Base-by-base conservation (phyloP, 1,140 invertebrate genomes). In the Vollenhovia emeryi region DNA sequence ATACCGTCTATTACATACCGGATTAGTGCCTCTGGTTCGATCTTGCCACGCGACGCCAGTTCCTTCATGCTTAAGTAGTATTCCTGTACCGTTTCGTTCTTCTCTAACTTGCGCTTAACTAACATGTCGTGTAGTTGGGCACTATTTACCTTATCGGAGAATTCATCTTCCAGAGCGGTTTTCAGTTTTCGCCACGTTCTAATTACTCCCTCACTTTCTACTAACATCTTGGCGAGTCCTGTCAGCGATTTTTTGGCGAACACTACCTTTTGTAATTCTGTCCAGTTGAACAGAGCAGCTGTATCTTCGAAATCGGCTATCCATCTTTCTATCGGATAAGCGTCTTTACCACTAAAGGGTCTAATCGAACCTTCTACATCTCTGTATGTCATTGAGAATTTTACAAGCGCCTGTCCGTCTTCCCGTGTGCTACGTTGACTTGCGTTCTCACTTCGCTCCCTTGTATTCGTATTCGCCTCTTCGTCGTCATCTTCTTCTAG, bases 1-100 rank as follows among this genome's bases (percentile, higher is more conserved):
- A 91, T 87, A 0, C 89, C 89, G 9, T 92, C 85, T 13, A 90
- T 91, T 0, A 91, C 36, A 13, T 92, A 89, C 52, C 90, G 85
- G 2, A 91, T 85, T 7, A 8, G 87, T 84, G 86, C 87, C 1
- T 87, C 84, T 1, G 85, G 30, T 68, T 93, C 91, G 1, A 93
- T 88, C 0, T 86, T 89, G 9, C 83, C 88, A 55, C 87, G 15
- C 3, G 55, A 80, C 0, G 91, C 92, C 5, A 94, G 27, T 80
- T 94, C 93, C n/a, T 89, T 91, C 89, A 94, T 93, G 0, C 78
- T 33, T 0, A 92, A 52, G n/a, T 91, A 90, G 86, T 94, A 94
- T 87, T 94, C 91, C 62, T 93, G 91, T 0, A 90, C 8, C 0
- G 90, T 82, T 74, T 93, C 91, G 11, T 91, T 80, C 30, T 52